These are phyloP conservation scores for Hypotaenidia okinawae DNA, from an alignment of 2,797 vertebrate genomes.

Conservation along the genomic window DNA sequence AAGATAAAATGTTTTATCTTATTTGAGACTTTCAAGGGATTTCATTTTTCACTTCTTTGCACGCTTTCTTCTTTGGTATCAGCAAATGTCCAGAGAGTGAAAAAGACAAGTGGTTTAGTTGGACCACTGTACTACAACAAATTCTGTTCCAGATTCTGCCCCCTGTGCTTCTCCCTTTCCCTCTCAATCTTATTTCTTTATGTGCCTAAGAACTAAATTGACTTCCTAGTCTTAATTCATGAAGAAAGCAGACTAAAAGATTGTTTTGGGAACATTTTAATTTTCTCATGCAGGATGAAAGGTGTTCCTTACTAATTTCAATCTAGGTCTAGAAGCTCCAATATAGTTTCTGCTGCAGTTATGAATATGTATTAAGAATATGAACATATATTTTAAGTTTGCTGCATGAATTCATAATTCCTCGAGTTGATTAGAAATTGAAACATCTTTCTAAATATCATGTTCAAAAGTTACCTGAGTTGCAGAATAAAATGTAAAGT, in stretches of 20 bases:
- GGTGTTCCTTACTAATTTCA: not conserved
- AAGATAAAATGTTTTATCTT: not conserved
- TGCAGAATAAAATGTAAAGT: not conserved
- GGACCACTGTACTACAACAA: not conserved
- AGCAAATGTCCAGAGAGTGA: not conserved
- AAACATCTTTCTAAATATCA: not conserved
- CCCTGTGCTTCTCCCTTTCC: accelerated
- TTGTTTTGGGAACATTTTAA: not conserved
- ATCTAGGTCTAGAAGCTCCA: not conserved
- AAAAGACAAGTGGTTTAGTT: not conserved
- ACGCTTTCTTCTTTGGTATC: not conserved
- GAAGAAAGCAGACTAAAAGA: not conserved
- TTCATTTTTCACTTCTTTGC: not conserved
- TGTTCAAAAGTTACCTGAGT: not conserved
- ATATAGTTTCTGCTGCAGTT: not conserved
- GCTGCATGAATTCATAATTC: not conserved
- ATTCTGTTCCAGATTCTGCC: not conserved
- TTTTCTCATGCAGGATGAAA: not conserved
- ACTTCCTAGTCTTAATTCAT: not conserved
- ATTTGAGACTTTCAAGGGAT: not conserved
- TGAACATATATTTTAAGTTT: not conserved
- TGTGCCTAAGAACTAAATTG: not conserved
- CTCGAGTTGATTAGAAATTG: not conserved
- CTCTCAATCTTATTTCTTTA: not conserved
- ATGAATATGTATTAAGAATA: not conserved